Base-by-base conservation (phyloP, 2,888 invertebrate species). In the Cetonia aurata region DNA sequence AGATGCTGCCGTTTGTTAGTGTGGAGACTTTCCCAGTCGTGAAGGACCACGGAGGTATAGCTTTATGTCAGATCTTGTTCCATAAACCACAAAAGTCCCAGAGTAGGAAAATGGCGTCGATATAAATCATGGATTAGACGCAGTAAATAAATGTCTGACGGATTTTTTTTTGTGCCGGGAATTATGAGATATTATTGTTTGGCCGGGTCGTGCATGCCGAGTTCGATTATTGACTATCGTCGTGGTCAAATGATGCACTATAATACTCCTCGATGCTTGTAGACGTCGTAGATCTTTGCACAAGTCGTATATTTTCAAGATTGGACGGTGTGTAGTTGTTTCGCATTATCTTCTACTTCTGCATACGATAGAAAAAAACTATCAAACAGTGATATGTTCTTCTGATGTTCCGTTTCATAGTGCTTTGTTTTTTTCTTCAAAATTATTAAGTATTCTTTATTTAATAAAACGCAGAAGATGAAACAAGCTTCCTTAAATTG, bases 91-190 rank as follows among this genome's bases (percentile, higher is more conserved):
- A 17, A 37, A 17, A 50, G 50, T 31, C 15, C 17, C 50, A 37
- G 37, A 65, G 50, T 48, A 65, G 33, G 52, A 48, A 50, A 19
- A 65, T 65, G 19, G 62, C 50, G 37, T 50, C 17, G 50, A 17
- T 50, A 69, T 69, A 69, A 69, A 69, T 69, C 69, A 69, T 53
- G 59, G 69, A 60, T 60, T 69, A 59, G 59, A 60, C 59, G 68
- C 50, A 69, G 41, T 69, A 69, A 60, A 69, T 69, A 69, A 59
- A 69, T 48, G 67, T 65, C 62, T 65, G 17, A 31, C 46, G 41
- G 13, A 12, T 52, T 65, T 50, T 62, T 62, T 37, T 50, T 48
- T 37, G 37, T 65, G 37, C 37, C 48, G 52, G 33, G 50, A 37
- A 15, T 65, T 65, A 65, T 65, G 62, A 65, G 50, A 50, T 65